These are phyloP conservation scores for Psix sp. DNA, from an alignment of 1,140 invertebrate genomes.

Conservation along the genomic window DNA sequence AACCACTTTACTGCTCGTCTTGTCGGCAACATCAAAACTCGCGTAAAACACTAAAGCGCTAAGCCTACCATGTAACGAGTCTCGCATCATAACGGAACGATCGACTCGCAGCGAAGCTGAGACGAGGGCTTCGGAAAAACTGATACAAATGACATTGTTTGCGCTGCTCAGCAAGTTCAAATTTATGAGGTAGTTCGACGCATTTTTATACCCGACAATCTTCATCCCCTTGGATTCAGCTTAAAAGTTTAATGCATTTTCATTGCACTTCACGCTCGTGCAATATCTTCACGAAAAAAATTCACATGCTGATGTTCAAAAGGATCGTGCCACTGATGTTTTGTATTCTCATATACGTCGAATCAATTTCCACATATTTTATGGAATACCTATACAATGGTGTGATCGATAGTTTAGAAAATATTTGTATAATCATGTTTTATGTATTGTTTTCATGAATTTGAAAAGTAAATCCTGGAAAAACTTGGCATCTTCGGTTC, in stretches of 20 bases:
- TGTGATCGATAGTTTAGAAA: no score
- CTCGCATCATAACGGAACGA: constrained; percentile 61
- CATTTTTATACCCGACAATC: constrained; percentile 47
- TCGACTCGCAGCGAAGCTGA: constrained; percentile 31
- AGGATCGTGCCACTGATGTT: no score
- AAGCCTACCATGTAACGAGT: constrained; percentile 45
- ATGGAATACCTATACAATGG: no score
- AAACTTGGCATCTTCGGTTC: no score
- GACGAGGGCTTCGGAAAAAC: constrained; percentile 45
- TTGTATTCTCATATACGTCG: no score
- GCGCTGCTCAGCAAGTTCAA: constrained; percentile 32
- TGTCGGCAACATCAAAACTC: constrained; percentile 61
- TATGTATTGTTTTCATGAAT: no score
- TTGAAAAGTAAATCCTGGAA: no score
- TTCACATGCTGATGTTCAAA: no score
- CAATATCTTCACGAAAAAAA: constrained; percentile 17
- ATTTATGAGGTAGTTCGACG: constrained; percentile 51
- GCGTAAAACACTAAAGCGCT: constrained; percentile 41
- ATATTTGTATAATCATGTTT: no score
- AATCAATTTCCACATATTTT: no score
- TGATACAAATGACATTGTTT: constrained; percentile 58
- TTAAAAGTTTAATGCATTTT: constrained; percentile 36
- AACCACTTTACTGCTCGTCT: constrained; percentile 44
- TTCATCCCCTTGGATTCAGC: constrained; percentile 19
- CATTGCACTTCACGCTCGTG: constrained; percentile 19